Evolutionary conservation across 2,888 invertebrate genomes (phyloP).

Genomic region (Hemithea aestivaria): DNA sequence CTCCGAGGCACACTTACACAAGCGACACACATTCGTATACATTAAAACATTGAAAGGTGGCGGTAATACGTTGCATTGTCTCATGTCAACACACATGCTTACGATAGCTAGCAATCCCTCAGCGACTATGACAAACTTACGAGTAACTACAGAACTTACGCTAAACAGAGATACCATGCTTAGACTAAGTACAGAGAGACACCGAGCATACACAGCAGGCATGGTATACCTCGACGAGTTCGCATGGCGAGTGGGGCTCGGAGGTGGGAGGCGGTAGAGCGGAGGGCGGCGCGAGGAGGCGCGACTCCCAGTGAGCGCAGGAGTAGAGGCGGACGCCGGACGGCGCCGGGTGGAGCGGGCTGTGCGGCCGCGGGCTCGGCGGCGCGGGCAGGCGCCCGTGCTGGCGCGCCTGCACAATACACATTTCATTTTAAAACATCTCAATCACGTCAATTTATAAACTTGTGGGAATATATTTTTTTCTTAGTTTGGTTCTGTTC

Average conservation of each 20-base stretch:
- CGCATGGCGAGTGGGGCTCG: constrained; percentile 66
- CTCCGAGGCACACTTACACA: constrained; percentile 29
- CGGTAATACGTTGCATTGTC: constrained; percentile 67
- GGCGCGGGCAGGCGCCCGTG: constrained; percentile 77
- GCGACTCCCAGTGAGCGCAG: constrained; percentile 80
- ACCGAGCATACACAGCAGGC: constrained; percentile 44
- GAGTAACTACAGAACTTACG: constrained; percentile 15
- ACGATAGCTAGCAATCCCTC: constrained; percentile 36
- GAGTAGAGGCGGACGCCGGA: constrained; percentile 79
- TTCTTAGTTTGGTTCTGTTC: too few relatives aligned
- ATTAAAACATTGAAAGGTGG: constrained; percentile 36
- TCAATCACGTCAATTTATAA: too few relatives aligned
- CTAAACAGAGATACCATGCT: constrained; percentile 41
- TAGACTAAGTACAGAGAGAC: constrained; percentile 39
- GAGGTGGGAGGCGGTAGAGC: constrained; percentile 69
- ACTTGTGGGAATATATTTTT: too few relatives aligned
- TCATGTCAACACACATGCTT: constrained; percentile 56
- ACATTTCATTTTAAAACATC: too few relatives aligned
- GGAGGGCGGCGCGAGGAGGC: constrained; percentile 72
- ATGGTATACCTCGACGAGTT: constrained; percentile 69
- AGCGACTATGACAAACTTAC: constrained; percentile 40
- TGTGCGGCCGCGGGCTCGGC: constrained; percentile 74
- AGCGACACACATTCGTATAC: constrained; percentile 31
- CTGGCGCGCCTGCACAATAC: constrained; percentile 64
- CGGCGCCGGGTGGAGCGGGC: constrained; percentile 76